Evolutionary conservation across 1,140 invertebrate species (phyloP).

Genomic region (Dryas iulia): DNA sequence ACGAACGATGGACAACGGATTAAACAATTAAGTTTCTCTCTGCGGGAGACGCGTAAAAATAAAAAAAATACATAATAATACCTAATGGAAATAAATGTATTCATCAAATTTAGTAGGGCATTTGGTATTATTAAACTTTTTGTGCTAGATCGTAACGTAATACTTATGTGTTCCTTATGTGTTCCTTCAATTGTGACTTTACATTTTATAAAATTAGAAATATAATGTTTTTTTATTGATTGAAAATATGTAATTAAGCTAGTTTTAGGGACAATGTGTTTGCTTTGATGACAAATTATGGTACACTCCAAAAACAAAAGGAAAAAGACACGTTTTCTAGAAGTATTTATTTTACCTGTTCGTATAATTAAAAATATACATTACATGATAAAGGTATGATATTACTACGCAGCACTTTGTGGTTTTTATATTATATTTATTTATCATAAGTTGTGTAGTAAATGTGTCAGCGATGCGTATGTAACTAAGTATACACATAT

Average conservation of each 20-base stretch:
- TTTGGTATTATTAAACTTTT: too few species aligned
- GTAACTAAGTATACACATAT: too few species aligned
- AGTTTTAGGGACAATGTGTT: not conserved
- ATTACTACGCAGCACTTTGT: slow-evolving; percentile 21
- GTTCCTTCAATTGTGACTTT: too few species aligned
- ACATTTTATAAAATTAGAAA: too few species aligned
- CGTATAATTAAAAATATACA: slow-evolving; percentile 20
- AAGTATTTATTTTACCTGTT: too few species aligned
- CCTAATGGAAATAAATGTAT: too few species aligned
- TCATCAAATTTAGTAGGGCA: too few species aligned
- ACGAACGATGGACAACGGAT: too few species aligned
- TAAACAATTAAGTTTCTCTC: not conserved
- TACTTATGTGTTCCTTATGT: too few species aligned
- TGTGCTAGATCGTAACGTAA: not conserved
- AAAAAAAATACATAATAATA: too few species aligned
- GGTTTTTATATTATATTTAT: slow-evolving; percentile 28
- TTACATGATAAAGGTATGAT: slow-evolving; percentile 24
- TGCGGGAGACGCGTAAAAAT: not conserved
- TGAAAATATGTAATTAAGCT: not conserved
- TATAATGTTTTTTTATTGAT: too few species aligned
- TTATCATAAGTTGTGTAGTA: not conserved
- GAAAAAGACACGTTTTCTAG: not conserved
- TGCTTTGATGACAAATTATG: not conserved
- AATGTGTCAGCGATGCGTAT: not conserved
- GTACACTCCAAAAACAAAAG: not conserved